Evolutionary conservation across 2,113 vertebrate species (phyloP), one percentile per base, ranked within the genome.

Genomic region (Panurus biarmicus): DNA sequence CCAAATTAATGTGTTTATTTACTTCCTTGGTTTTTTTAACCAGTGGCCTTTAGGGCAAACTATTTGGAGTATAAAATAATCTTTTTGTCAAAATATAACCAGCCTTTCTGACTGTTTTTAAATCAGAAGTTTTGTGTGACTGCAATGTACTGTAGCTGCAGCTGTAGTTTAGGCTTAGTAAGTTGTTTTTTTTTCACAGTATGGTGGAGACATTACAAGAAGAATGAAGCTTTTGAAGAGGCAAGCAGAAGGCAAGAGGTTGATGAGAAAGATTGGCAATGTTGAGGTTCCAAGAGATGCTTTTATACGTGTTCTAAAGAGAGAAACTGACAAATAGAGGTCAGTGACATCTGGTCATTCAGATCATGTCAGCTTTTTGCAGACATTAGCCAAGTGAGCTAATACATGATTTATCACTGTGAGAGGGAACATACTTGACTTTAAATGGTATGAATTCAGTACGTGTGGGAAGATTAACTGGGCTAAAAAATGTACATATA

Each of bases 201-300:
- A 99, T 36, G 99, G 99, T 82, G 99, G 99, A 23, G 99, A 99
- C 95, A 99, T 99, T 83, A 98, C 99, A 35, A 97, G 99, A 67
- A 99, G 98, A 98, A 99, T 99, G 99, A 99, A 99, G 92, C 98
- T 99, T 58, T 96, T 99, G 90, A 99, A 98, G 98, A 98, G 97
- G 88, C 99, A 99, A 94, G 98, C 99, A 10, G 99, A 99, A 96
- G 98, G 99, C 31, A 99, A 99, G 96, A 99, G 97, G 95, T 98
- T 99, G 93, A 98, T 99, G 98, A 98, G 99, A 72, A 98, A 98
- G 75, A 98, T 99, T 73, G 99, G 99, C 78, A 99, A 98, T 3
- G 96, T 99, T 62, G 98, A 99, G 51, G 98, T 99, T 74, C 99
- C 99, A 58, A 99, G 98, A 98, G 99, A 99, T 72, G 98, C 98